phyloP scores from a whole-genome alignment of 2,797 vertebrate genomes.

The Premnoplex brunnescens region DNA sequence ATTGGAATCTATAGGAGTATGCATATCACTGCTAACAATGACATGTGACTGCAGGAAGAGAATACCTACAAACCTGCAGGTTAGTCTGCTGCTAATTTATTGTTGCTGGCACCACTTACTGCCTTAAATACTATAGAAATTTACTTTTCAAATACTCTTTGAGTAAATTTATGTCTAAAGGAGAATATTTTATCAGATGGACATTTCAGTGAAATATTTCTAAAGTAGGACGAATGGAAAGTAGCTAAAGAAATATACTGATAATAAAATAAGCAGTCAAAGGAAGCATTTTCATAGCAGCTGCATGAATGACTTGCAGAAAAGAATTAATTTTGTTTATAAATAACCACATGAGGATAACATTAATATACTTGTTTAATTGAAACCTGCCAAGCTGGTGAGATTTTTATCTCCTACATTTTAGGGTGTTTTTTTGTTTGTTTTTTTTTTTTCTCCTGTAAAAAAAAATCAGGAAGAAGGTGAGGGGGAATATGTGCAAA shows the following conservation, averaged over 20 bases:
- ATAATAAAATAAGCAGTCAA: slow-evolving; percentile 59
- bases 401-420: background rate
- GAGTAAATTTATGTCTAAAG: slow-evolving; percentile 61
- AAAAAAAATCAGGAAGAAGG: background rate
- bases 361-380: slow-evolving; percentile 59
- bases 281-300: slow-evolving; percentile 26
- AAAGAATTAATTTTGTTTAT: slow-evolving; percentile 56
- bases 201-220: slow-evolving; percentile 63
- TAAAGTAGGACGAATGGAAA: slow-evolving; percentile 51
- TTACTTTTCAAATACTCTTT: slow-evolving; percentile 64
- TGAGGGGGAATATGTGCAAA: background rate
- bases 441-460: slow-evolving; percentile 13
- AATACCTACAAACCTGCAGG: background rate
- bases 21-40: background rate
- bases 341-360: slow-evolving; percentile 21
- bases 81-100: slow-evolving; percentile 43
- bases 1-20: background rate
- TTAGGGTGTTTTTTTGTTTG: background rate
- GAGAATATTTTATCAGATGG: slow-evolving; percentile 68
- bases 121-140: slow-evolving; percentile 58
- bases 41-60: background rate
- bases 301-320: slow-evolving; percentile 13
- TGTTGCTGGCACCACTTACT: slow-evolving; percentile 17
- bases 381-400: slow-evolving; percentile 43
- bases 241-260: slow-evolving; percentile 66